These are phyloP conservation scores for Coecobrya sp. DNA, from an alignment of 2,888 invertebrate species.

Conservation along the genomic window DNA sequence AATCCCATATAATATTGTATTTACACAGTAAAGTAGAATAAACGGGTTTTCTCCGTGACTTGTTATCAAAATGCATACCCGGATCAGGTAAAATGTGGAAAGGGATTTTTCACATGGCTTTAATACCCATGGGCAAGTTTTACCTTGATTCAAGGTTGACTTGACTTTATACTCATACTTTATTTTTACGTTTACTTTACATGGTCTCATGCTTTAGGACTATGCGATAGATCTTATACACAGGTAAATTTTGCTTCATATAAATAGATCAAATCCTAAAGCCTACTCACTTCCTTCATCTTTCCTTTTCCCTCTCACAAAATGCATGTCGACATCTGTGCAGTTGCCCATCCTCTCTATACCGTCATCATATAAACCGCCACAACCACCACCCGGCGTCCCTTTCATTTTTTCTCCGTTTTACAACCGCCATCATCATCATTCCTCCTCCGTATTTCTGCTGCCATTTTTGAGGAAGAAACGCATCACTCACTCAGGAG, in stretches of 20 bases:
- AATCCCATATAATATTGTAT: not conserved
- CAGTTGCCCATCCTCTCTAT: not conserved
- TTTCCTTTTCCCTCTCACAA: not conserved
- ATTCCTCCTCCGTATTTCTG: constrained; percentile 9
- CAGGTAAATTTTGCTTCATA: constrained; percentile 13
- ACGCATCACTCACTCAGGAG: constrained; percentile 61
- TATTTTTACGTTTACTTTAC: too few species aligned
- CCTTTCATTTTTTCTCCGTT: constrained; percentile 62
- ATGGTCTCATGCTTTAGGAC: too few species aligned
- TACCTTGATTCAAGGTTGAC: constrained; percentile 72
- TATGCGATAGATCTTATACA: not conserved
- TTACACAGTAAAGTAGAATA: not conserved
- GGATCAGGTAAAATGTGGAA: constrained; percentile 34
- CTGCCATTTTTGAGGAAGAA: constrained; percentile 57
- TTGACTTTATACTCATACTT: not conserved
- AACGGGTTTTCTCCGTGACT: constrained; percentile 64
- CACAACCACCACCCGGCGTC: constrained; percentile 69
- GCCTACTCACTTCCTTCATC: constrained; percentile 39
- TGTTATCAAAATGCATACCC: constrained; percentile 53
- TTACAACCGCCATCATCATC: constrained; percentile 28
- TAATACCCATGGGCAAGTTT: constrained; percentile 61
- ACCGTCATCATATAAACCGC: constrained; percentile 30
- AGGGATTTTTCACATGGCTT: constrained; percentile 55
- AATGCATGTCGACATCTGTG: constrained; percentile 67
- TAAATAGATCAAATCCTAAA: constrained; percentile 31